These are phyloP conservation scores for Brachyhypopomus gauderio DNA, from an alignment of 2,113 vertebrate genomes.

Conservation along the genomic window DNA sequence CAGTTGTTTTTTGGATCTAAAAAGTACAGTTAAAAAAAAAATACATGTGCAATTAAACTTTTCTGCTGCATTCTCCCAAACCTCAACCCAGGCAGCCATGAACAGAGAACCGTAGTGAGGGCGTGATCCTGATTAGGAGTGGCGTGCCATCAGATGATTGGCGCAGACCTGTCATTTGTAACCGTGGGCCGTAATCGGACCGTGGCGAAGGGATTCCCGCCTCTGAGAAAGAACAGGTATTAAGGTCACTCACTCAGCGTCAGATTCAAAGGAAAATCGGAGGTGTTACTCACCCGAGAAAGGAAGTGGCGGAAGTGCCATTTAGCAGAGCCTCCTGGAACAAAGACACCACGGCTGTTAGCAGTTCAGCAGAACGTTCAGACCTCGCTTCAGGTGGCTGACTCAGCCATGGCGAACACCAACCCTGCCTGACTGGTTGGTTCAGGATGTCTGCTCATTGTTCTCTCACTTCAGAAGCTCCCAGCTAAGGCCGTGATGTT, in stretches of 20 bases:
- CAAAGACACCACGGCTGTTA: constrained; percentile 49
- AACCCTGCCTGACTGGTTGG: constrained; percentile 65
- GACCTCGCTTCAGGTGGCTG: not conserved
- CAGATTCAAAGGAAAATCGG: not conserved
- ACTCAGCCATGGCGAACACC: not conserved
- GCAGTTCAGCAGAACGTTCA: not conserved
- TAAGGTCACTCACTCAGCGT: not conserved
- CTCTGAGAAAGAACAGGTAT: constrained; percentile 71
- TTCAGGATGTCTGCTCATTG: constrained; percentile 55
- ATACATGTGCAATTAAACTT: not conserved
- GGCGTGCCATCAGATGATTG: constrained; percentile 71
- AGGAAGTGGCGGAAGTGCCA: constrained; percentile 83
- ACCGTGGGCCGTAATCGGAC: constrained; percentile 92
- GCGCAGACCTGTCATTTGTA: constrained; percentile 94
- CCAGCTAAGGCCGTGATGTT: constrained; percentile 7
- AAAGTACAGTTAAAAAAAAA: constrained; percentile 5
- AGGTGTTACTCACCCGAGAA: constrained; percentile 81
- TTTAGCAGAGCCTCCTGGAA: constrained; percentile 84
- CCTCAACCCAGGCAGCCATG: not conserved
- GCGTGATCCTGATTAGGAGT: not conserved
- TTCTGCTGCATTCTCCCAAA: constrained; percentile 17
- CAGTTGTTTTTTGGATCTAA: not conserved
- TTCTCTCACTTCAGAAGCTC: not conserved
- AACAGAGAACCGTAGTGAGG: constrained; percentile 18
- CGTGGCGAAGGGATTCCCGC: constrained; percentile 92